Base-by-base conservation (phyloP, 2,888 invertebrate species). In the Xiphydria camelus region DNA sequence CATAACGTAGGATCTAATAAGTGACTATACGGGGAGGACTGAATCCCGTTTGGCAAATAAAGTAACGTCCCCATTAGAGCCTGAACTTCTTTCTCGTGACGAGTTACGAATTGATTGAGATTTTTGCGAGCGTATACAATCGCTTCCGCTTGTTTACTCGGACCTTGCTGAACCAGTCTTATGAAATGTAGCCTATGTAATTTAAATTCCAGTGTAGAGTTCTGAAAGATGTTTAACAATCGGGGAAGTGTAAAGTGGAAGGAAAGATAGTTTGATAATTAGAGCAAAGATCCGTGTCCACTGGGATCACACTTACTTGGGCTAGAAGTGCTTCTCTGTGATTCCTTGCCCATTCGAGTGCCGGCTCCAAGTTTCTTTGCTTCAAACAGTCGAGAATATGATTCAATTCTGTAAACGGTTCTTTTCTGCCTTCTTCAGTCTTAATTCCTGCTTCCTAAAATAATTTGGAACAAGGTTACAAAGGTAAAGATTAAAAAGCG, bases 371-470 rank as follows among this genome's bases (percentile, higher is more conserved):
- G 69, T 95, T 88, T 36, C 85, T 85, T 35, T 85, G 85, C 58
- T 89, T 88, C 48, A 98, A 80, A 34, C 91, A 87, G 53, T 89
- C 91, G 38, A 95, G 84, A 57, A 97, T 95, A 57, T 88, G 84
- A 77, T 96, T 95, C 47, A 93, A 76, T 76, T 91, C 90, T 32
- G 83, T 83, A 64, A 91, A 93, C 3, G 89, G 89, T 64, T 89
- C 88, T 61, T 87, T 86, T 60, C 83, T 80, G 34, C 80, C 79
- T 49, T 81, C 79, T 55, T 85, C 85, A 42, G 85, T 77, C 57
- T 81, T 78, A 39, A 89, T 75, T 37, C 82, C 82, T 31, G 88
- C 83, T 76, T 91, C 91, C 85, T 88, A 57, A 39, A 64, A 48
- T 47, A 47, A 41, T 26, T 23, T 12, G 10, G 7, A 9, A 14